Conservation (phyloP, 2,113 vertebrate genomes). For the Apaloderma vittatum region DNA sequence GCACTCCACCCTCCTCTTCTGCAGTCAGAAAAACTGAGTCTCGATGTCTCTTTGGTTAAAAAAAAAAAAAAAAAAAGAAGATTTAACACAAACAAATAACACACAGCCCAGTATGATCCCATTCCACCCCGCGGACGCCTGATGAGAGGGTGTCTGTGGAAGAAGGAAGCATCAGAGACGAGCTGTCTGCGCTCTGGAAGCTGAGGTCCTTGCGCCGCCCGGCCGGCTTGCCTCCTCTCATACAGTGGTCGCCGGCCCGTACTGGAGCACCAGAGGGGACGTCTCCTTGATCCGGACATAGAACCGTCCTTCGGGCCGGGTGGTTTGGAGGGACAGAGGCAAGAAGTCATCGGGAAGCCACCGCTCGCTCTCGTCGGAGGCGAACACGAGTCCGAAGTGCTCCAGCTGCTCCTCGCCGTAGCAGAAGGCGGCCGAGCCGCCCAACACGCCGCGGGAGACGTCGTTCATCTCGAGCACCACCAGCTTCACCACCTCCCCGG, state of each 20-base stretch:
- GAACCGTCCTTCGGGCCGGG: conserved; percentile 85
- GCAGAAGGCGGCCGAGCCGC: conserved; percentile 62
- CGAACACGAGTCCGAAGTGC: conserved; percentile 88
- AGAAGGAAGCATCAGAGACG: conserved; percentile 77
- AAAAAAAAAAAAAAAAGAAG: conserved; percentile 49
- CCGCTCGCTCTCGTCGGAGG: conserved; percentile 80
- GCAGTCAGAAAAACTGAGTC: conserved; percentile 62
- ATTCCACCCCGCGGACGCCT: conserved; percentile 10
- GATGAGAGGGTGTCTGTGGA: conserved; percentile 66
- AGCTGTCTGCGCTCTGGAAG: conserved; percentile 52
- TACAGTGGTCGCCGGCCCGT: conserved; percentile 87
- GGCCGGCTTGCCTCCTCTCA: conserved; percentile 63
- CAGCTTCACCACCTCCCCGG: conserved; percentile 87
- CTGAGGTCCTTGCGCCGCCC: not conserved
- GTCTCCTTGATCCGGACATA: conserved; percentile 89
- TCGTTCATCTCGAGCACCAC: conserved; percentile 90
- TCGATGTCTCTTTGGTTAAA: conserved; percentile 73
- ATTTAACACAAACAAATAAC: conserved; percentile 51
- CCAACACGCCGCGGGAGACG: conserved; percentile 75
- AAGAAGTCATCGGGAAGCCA: conserved; percentile 89
- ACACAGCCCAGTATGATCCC: conserved; percentile 63
- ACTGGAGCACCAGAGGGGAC: conserved; percentile 86
- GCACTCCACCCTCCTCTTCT: conserved; percentile 59
- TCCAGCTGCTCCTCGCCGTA: conserved; percentile 86
- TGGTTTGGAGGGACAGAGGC: conserved; percentile 86